These are phyloP conservation scores for Synaphobranchus kaupii DNA, from an alignment of 2,797 vertebrate genomes.

Conservation along the genomic window DNA sequence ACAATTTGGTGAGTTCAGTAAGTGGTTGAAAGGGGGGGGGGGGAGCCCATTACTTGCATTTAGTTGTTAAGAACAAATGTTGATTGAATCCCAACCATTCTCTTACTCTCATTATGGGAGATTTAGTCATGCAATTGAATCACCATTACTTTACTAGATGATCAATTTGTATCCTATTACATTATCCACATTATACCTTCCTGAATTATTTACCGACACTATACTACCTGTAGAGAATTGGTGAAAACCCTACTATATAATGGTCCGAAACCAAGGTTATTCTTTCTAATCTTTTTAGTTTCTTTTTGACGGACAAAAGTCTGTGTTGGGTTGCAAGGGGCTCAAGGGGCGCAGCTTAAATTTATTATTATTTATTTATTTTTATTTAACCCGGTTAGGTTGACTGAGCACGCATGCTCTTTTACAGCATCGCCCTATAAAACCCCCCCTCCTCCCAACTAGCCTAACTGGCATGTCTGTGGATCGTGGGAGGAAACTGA, in stretches of 20 bases:
- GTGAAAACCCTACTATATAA: not conserved
- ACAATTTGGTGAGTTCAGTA: not conserved
- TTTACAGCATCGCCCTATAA: no score
- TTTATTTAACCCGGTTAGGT: no score
- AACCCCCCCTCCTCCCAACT: no score
- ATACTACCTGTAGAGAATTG: not conserved
- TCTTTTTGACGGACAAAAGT: not conserved
- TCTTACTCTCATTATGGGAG: not conserved
- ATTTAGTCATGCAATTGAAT: not conserved
- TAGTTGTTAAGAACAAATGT: conserved; percentile 3
- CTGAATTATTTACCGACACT: not conserved
- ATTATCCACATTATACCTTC: not conserved
- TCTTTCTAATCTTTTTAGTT: not conserved
- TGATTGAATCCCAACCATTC: not conserved
- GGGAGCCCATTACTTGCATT: not conserved
- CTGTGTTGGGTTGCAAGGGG: not conserved
- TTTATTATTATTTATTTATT: no score
- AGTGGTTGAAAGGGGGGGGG: not conserved
- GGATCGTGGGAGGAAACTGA: no score
- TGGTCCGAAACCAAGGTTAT: not conserved
- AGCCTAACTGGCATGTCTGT: no score
- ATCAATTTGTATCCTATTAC: not conserved
- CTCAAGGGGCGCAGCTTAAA: not conserved
- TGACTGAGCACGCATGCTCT: no score
- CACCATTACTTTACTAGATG: not conserved